phyloP scores from a whole-genome alignment of 2,797 vertebrate genomes.

The Paguma larvata region DNA sequence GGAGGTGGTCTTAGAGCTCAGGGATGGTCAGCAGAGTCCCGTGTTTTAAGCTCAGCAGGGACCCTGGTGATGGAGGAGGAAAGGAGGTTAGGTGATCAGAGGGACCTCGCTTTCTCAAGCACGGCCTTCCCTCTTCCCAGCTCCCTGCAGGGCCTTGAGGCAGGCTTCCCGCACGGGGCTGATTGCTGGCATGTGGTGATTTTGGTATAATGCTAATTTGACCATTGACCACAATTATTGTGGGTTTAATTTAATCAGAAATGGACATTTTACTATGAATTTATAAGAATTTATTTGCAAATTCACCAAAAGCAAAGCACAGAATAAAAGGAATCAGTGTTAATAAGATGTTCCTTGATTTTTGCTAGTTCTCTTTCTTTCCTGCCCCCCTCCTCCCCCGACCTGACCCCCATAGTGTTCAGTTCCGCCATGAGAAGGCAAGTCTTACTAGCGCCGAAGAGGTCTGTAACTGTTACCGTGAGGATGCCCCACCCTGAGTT shows the following conservation, averaged over 20 bases:
- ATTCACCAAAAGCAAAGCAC: constrained; percentile 41
- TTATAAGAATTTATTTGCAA: constrained; percentile 25
- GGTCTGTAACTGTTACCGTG: not conserved
- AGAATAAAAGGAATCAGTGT: not conserved
- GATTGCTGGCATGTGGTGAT: not conserved
- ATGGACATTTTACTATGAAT: not conserved
- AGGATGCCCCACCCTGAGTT: not conserved
- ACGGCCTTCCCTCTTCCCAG: not conserved
- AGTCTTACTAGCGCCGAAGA: not conserved
- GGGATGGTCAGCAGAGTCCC: constrained; percentile 52
- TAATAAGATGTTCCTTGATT: not conserved
- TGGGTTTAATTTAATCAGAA: not conserved
- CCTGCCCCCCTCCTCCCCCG: not conserved
- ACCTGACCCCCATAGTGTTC: not conserved
- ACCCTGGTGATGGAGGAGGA: not conserved
- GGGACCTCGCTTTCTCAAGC: not conserved
- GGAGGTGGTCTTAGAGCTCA: constrained; percentile 58
- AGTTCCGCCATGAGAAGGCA: not conserved
- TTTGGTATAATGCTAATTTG: not conserved
- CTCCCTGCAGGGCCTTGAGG: fast-evolving
- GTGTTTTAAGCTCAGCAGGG: not conserved
- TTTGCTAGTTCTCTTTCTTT: constrained; percentile 2
- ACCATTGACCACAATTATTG: not conserved
- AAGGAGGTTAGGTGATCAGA: not conserved
- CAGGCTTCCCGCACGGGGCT: not conserved